A percentile compares a stretch with the other conserved stretches of the same genome.
Conservation (phyloP, 2,888 invertebrate genomes). For the Acanthosepion lycidas region DNA sequence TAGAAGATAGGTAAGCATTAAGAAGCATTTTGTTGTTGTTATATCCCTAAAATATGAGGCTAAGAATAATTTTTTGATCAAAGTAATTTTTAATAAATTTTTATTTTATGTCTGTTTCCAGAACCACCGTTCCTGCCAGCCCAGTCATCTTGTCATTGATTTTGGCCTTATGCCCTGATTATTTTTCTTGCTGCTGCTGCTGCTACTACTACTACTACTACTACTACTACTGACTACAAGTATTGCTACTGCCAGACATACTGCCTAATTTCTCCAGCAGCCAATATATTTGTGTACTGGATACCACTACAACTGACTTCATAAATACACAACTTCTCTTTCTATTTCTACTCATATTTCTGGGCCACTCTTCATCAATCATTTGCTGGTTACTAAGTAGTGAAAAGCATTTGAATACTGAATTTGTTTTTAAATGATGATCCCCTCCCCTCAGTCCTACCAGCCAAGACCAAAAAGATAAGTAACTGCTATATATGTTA, state of each 20-base stretch:
- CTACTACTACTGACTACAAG: neutral
- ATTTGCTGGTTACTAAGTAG: neutral
- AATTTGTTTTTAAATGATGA: slow-evolving; percentile 33
- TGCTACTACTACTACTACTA: neutral
- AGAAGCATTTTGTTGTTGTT: neutral
- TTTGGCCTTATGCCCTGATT: slow-evolving; percentile 15
- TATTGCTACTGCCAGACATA: neutral
- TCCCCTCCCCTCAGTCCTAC: neutral
- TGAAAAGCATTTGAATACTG: neutral
- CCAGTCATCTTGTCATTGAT: neutral
- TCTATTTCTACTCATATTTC: neutral
- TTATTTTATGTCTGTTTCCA: neutral
- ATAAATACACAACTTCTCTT: neutral
- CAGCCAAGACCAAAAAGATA: neutral
- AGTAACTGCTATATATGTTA: neutral
- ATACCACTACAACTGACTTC: neutral
- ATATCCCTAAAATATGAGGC: too few species aligned
- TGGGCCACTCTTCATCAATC: neutral
- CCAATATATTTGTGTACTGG: too few species aligned
- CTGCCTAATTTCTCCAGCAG: neutral
- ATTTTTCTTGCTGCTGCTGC: slow-evolving; percentile 11
- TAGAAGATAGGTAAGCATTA: slow-evolving; percentile 14
- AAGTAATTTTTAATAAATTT: too few species aligned
- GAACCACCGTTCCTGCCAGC: neutral
- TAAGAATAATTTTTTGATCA: neutral